A percentile compares a stretch with the other conserved stretches of the same genome.
These are phyloP conservation scores for Eumeta japonica DNA, from an alignment of 1,140 invertebrate species.

Conservation along the genomic window DNA sequence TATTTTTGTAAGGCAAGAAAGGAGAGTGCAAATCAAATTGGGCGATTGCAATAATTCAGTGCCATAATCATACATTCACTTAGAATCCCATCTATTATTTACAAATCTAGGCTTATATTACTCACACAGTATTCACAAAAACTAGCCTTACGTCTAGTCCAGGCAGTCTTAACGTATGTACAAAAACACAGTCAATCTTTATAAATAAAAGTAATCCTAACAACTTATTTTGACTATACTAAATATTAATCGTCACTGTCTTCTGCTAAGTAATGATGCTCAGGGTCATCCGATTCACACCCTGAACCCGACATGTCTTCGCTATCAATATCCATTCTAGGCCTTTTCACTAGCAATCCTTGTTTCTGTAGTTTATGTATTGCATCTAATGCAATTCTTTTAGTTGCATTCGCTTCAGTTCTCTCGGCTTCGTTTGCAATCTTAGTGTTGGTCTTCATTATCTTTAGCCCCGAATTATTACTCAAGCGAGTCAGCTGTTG, in stretches of 20 bases:
- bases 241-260: conserved; percentile 8
- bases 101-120: no score
- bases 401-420: conserved; percentile 21
- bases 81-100: no score
- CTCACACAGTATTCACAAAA: no score
- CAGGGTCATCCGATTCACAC: conserved; percentile 20
- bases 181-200: no score
- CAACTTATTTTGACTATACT: no score
- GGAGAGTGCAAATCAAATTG: no score
- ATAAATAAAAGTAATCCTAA: no score
- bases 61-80: no score
- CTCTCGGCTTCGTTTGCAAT: conserved; percentile 29
- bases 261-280: conserved; percentile 21
- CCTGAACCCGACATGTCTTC: conserved; percentile 20
- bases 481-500: conserved; percentile 29
- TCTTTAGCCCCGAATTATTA: conserved; percentile 30
- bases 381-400: conserved; percentile 34
- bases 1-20: no score
- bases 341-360: conserved; percentile 44
- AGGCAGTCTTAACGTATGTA: no score
- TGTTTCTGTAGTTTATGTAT: conserved; percentile 44
- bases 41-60: no score
- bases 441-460: conserved; percentile 35
- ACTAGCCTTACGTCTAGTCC: no score
- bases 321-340: conserved; percentile 24